A percentile compares a stretch with the other conserved stretches of the same genome.
These are phyloP conservation scores for Vidua chalybeata DNA, from an alignment of 2,113 vertebrate species.

Conservation along the genomic window DNA sequence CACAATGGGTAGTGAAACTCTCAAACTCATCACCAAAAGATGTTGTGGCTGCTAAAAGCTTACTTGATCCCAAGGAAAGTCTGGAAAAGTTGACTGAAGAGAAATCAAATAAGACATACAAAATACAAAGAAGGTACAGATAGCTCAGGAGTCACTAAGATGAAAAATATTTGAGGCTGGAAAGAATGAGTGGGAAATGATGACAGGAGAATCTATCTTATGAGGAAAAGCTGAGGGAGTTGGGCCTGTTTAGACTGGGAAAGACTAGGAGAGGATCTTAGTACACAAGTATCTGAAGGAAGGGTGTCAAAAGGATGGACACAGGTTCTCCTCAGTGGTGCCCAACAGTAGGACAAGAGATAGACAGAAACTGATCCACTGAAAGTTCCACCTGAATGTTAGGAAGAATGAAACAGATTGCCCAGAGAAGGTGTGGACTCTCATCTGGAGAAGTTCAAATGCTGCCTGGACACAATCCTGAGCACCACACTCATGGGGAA, in stretches of 20 bases:
- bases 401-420: background rate
- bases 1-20: slow-evolving; percentile 28
- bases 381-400: background rate
- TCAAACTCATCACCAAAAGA: slow-evolving; percentile 26
- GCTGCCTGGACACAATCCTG: background rate
- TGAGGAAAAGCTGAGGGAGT: background rate
- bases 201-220: background rate
- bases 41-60: slow-evolving; percentile 12
- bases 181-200: background rate
- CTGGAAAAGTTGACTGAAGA: slow-evolving; percentile 31
- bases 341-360: background rate
- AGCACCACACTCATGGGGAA: background rate
- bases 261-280: background rate
- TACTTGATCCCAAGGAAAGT: background rate
- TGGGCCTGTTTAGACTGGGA: background rate
- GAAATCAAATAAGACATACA: background rate
- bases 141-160: background rate
- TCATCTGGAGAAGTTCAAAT: background rate
- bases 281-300: background rate
- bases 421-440: background rate
- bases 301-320: background rate
- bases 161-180: slow-evolving; percentile 6
- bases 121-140: slow-evolving; percentile 50
- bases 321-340: background rate
- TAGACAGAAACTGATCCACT: background rate